Evolutionary conservation across 2,113 vertebrate genomes (phyloP).

Genomic region (Sapajus apella): DNA sequence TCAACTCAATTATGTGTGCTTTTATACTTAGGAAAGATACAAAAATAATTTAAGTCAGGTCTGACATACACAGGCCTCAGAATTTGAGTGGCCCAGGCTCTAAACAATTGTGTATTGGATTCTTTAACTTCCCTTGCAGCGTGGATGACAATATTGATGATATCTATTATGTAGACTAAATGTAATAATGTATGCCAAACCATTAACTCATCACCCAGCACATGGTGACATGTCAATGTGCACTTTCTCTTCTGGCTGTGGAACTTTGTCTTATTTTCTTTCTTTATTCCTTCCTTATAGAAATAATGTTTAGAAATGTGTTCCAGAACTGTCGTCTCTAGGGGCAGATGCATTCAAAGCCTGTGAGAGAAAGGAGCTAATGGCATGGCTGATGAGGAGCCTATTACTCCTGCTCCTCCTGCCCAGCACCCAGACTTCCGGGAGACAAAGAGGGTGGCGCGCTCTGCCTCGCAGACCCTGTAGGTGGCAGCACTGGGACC

Average conservation of each 20-base stretch:
- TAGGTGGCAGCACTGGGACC: conserved; percentile 79
- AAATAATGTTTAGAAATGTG: not conserved
- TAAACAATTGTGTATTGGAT: not conserved
- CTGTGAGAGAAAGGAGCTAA: not conserved
- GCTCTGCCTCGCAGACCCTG: conserved; percentile 31
- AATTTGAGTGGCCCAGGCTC: not conserved
- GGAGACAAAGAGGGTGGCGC: not conserved
- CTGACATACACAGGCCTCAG: not conserved
- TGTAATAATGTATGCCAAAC: not conserved
- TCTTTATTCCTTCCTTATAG: not conserved
- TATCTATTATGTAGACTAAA: not conserved
- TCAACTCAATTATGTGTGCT: not conserved
- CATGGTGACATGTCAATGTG: accelerated
- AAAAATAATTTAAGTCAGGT: not conserved
- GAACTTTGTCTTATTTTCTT: not conserved
- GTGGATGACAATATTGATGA: not conserved
- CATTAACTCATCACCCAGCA: not conserved
- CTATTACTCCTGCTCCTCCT: too few relatives aligned
- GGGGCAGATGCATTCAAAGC: not conserved
- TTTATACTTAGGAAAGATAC: not conserved
- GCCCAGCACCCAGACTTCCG: not conserved
- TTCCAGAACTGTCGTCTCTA: not conserved
- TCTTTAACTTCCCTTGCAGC: not conserved
- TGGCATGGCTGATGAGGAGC: not conserved
- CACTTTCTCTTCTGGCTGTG: not conserved